Conservation (phyloP, 2,888 invertebrate species). For the Cryptus armator region DNA sequence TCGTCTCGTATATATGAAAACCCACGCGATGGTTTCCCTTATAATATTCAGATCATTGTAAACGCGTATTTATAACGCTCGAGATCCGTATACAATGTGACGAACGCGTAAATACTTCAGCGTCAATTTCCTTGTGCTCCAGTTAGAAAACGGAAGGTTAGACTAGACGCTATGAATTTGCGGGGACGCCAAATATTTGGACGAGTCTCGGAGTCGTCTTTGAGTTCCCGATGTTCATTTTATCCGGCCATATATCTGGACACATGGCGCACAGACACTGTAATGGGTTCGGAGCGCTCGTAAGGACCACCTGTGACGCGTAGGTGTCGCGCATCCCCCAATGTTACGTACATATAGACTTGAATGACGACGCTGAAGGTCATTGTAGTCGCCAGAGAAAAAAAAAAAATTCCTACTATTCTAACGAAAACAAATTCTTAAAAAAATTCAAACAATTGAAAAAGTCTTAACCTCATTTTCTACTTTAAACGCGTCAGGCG, state of each 20-base stretch:
- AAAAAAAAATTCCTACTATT: slow-evolving; percentile 9
- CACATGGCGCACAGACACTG: slow-evolving; percentile 40
- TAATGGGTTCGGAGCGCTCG: not conserved
- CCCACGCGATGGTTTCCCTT: no score
- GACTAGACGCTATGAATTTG: slow-evolving; percentile 34
- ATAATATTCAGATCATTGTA: not conserved
- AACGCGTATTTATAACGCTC: not conserved
- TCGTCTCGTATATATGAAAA: not conserved
- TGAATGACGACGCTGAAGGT: not conserved
- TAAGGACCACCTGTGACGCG: slow-evolving; percentile 46
- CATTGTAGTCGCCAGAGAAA: not conserved
- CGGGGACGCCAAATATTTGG: slow-evolving; percentile 56
- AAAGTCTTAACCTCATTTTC: no score
- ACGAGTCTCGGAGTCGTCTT: slow-evolving; percentile 40
- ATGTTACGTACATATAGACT: not conserved
- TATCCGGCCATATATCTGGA: not conserved
- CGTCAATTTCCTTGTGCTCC: slow-evolving; percentile 40
- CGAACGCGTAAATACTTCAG: slow-evolving; percentile 47
- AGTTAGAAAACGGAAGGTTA: not conserved
- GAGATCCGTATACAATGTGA: not conserved
- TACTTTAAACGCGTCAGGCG: no score
- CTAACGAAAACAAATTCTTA: not conserved
- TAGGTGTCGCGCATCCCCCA: not conserved
- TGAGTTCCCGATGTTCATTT: slow-evolving; percentile 1
- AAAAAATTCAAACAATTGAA: no score